Evolutionary conservation across 2,888 invertebrate genomes (phyloP), one percentile per base, ranked within the genome.

Genomic region (Volucella zonaria): DNA sequence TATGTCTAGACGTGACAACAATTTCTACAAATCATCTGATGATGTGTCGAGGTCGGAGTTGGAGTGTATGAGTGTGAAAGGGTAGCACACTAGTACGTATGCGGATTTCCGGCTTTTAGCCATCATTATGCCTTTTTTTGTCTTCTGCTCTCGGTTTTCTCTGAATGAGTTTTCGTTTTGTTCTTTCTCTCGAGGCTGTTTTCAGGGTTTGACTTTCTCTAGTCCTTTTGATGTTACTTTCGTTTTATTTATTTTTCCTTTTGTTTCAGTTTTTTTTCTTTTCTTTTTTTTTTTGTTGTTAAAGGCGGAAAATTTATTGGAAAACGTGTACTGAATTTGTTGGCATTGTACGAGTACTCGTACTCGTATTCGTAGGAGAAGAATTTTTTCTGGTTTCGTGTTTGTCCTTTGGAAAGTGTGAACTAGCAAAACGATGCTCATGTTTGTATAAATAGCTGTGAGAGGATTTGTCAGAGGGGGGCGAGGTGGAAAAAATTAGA

Each of bases 1-100:
- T 90, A 91, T 91, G 91, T 91, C 91, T 91, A 91, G 91, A 91
- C 91, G 91, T 91, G 91, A 91, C 90, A 89, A 88, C 89, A 90
- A 91, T 91, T 89, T 88, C 89, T 88, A 90, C 89, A 87, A 87
- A 86, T 82, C 82, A 81, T 75, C 62, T 79, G 70, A 56, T 59
- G 51, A 59, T 77, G 68, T 54, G 59, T 71, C 42, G 47, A 64
- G 40, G 10, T 52, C 11, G 38, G 45, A 43, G 49, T 43, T 15
- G 14, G 15, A 45, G n/a, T 68, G 58, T 68, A 38, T 62, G 66
- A n/a, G 38, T 15, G 38, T 18, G 52, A 49, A 49, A 2, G 38
- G 23, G 45, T 52, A 43, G 31, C 6, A 6, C n/a, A n/a, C n/a
- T n/a, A n/a, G n/a, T 6, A 31, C 31, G 31, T 62, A 58, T 64